Conservation (phyloP, 2,113 vertebrate genomes). For the Anguilla rostrata region DNA sequence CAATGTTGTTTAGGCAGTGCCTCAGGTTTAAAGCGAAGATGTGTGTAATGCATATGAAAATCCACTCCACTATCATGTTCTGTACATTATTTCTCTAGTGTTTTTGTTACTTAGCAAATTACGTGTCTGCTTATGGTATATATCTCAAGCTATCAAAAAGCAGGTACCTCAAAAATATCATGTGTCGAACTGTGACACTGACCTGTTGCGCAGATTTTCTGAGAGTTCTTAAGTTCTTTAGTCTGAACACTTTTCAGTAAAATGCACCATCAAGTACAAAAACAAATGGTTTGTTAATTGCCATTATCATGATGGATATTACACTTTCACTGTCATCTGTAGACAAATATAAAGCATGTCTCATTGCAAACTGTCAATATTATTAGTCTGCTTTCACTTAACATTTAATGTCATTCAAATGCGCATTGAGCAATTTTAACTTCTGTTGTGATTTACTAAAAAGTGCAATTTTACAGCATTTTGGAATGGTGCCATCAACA, state of each 20-base stretch:
- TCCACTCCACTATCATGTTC: background rate
- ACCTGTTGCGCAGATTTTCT: background rate
- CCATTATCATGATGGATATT: background rate
- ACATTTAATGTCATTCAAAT: background rate
- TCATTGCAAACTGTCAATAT: background rate
- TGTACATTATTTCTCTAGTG: background rate
- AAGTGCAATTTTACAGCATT: background rate
- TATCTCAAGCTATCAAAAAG: background rate
- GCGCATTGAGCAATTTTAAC: constrained; percentile 23
- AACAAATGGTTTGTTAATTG: background rate
- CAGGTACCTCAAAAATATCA: background rate
- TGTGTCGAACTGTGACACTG: background rate
- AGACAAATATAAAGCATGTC: background rate
- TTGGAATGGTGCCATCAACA: background rate
- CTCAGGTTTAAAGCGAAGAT: no score
- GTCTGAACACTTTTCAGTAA: no score
- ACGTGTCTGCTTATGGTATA: background rate
- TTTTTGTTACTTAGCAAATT: background rate
- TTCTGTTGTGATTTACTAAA: background rate
- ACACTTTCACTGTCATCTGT: background rate
- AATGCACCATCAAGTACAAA: no score
- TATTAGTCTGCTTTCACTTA: background rate
- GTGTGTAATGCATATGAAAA: background rate
- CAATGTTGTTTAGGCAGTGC: no score
- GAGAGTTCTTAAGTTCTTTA: background rate